These are phyloP conservation scores for Haemorhous mexicanus DNA, from an alignment of 2,113 vertebrate genomes.

Conservation along the genomic window DNA sequence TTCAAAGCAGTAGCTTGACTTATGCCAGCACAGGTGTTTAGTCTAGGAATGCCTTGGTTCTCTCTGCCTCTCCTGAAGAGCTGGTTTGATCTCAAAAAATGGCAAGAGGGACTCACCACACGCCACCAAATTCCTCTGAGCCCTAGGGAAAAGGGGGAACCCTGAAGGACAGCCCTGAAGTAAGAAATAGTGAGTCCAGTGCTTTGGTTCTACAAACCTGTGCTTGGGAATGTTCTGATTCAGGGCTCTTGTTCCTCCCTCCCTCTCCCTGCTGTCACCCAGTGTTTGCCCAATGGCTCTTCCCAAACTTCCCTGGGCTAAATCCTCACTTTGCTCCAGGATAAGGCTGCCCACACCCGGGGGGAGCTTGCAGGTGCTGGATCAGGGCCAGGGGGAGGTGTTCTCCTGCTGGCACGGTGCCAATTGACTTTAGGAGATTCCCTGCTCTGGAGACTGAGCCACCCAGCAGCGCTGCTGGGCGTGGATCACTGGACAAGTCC, in stretches of 20 bases:
- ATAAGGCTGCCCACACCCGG: neutral
- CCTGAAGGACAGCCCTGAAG: neutral
- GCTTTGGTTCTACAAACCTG: neutral
- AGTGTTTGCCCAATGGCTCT: accelerated
- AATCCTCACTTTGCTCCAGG: neutral
- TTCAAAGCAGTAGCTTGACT: neutral
- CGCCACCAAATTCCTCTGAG: neutral
- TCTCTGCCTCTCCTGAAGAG: neutral
- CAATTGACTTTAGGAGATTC: neutral
- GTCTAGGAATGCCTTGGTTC: neutral
- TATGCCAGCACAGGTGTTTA: neutral
- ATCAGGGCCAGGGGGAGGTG: neutral
- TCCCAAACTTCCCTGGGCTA: neutral
- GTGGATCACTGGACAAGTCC: neutral
- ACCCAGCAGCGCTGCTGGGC: accelerated
- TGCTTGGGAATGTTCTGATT: neutral
- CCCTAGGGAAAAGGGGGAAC: neutral
- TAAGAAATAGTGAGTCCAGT: neutral
- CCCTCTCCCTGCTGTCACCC: neutral
- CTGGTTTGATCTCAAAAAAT: neutral
- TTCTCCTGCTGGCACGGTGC: neutral
- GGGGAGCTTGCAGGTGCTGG: neutral
- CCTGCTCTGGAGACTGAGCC: neutral
- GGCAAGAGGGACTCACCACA: neutral
- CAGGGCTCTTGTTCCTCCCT: neutral